Evolutionary conservation across 2,797 vertebrate genomes (phyloP).

Genomic region (Eutrigla gurnardus): DNA sequence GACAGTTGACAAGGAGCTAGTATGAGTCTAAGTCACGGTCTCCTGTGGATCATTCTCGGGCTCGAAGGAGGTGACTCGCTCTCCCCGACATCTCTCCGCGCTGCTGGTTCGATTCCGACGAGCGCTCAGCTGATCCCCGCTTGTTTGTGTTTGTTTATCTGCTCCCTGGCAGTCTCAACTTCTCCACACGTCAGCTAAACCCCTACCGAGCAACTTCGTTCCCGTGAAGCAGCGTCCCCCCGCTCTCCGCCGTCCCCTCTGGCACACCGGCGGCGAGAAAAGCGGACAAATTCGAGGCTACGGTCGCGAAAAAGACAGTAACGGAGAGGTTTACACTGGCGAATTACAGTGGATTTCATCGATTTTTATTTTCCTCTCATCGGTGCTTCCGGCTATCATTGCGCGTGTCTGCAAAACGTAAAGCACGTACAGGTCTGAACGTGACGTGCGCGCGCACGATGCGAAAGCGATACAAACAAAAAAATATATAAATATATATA

Average conservation of each 20-base stretch:
- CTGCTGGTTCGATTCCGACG: constrained; percentile 73
- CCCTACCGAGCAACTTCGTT: constrained; percentile 76
- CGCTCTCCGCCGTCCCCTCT: constrained; percentile 43
- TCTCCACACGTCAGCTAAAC: constrained; percentile 85
- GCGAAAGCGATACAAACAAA: neutral
- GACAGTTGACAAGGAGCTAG: constrained; percentile 76
- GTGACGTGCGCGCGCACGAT: constrained; percentile 76
- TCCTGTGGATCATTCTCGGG: constrained; percentile 64
- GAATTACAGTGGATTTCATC: constrained; percentile 71
- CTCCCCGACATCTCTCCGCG: constrained; percentile 69
- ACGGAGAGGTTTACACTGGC: constrained; percentile 61
- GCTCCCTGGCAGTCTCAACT: constrained; percentile 80
- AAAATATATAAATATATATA: too few relatives aligned
- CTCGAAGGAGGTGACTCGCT: constrained; percentile 43
- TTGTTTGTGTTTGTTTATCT: constrained; percentile 86
- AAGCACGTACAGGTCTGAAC: constrained; percentile 63
- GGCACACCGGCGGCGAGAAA: constrained; percentile 35
- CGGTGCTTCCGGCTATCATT: constrained; percentile 86
- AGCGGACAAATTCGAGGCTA: constrained; percentile 22
- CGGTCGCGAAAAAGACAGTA: constrained; percentile 50
- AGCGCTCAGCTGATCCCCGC: constrained; percentile 77
- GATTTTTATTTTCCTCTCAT: constrained; percentile 83
- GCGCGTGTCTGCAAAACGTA: constrained; percentile 80
- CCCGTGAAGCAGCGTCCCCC: constrained; percentile 46
- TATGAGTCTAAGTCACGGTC: constrained; percentile 63